Evolutionary conservation across 2,113 vertebrate genomes (phyloP), one percentile per base, ranked within the genome.

Genomic region (Zosterops japonicus): DNA sequence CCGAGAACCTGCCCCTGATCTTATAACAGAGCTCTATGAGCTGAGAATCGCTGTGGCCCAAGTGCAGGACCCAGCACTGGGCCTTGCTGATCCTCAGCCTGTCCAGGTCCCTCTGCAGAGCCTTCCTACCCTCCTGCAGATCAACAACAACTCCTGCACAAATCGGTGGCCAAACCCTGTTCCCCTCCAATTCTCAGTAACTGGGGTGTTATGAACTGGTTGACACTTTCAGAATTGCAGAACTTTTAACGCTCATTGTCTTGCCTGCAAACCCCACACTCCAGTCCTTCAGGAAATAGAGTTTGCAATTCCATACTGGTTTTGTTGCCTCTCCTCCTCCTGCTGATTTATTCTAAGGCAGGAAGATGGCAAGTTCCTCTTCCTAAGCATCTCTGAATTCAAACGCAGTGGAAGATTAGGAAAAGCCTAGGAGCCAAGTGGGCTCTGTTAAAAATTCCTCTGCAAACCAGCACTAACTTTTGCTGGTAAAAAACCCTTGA

Each of bases 1-100:
- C 53, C 0, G 1, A n/a, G 60, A 80, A 15, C 25, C 60, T 35
- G 75, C 6, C 25, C 33, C 13, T 0, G 2, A 7, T 33, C 47
- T 22, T 5, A 18, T 33, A 59, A 80, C 29, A 53, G 78, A 47
- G 53, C 19, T 60, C 46, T 39, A 7, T 53, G n/a, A 20, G 39
- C n/a, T 60, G 24, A 75, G 46, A 53, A 75, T 3, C 1, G 0
- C 41, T 17, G 28, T 10, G 53, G 70, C 28, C 60, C 69, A 39
- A 25, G 46, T 3, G 29, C 78, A 53, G n/a, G 46, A n/a, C 3
- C 20, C 16, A 42, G 53, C 20, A 53, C 20, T 17, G 4, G 22
- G 50, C 35, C 31, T 13, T 39, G 33, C n/a, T 46, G 53, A 53
- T 17, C 5, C 59, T 52, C 36, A 44, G 11, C 33, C 60, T 46